Evolutionary conservation across 2,113 vertebrate genomes (phyloP).

Genomic region (Pao palembangensis): DNA sequence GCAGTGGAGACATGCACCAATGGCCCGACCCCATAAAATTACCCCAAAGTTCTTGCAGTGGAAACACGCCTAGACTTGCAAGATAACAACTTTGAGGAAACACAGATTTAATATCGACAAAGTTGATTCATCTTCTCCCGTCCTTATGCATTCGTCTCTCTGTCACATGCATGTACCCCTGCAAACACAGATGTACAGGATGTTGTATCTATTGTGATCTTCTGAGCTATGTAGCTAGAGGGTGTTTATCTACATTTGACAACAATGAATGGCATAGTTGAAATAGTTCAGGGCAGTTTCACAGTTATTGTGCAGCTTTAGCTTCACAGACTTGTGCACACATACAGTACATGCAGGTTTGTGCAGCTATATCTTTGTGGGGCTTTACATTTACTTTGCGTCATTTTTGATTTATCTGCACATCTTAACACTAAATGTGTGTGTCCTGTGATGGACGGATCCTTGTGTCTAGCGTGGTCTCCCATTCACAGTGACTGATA

Average conservation of each 20-base stretch:
- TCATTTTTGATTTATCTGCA: too few species aligned
- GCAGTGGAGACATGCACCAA: too few species aligned
- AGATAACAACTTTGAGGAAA: conserved; percentile 42
- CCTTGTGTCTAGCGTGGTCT: too few species aligned
- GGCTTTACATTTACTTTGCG: too few species aligned
- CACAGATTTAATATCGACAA: conserved; percentile 27
- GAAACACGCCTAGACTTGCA: neutral
- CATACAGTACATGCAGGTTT: conserved; percentile 1
- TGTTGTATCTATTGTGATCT: conserved; percentile 52
- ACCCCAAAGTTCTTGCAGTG: conserved; percentile 13
- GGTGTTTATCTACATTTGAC: conserved; percentile 65
- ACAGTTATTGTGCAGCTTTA: conserved; percentile 48
- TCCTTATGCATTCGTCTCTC: neutral
- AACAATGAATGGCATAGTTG: conserved; percentile 73
- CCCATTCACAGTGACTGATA: too few species aligned
- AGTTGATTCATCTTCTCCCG: conserved; percentile 1
- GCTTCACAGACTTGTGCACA: conserved; percentile 11
- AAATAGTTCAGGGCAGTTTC: conserved; percentile 67
- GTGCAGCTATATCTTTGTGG: too few species aligned
- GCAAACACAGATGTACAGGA: conserved; percentile 36
- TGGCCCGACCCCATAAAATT: too few species aligned
- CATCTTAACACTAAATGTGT: too few species aligned
- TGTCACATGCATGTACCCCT: conserved; percentile 1
- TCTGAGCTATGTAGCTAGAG: conserved; percentile 42
- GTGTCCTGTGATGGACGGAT: too few species aligned